These are phyloP conservation scores for Drosophila pseudotalamancana DNA, from an alignment of 2,888 invertebrate species.

Conservation along the genomic window DNA sequence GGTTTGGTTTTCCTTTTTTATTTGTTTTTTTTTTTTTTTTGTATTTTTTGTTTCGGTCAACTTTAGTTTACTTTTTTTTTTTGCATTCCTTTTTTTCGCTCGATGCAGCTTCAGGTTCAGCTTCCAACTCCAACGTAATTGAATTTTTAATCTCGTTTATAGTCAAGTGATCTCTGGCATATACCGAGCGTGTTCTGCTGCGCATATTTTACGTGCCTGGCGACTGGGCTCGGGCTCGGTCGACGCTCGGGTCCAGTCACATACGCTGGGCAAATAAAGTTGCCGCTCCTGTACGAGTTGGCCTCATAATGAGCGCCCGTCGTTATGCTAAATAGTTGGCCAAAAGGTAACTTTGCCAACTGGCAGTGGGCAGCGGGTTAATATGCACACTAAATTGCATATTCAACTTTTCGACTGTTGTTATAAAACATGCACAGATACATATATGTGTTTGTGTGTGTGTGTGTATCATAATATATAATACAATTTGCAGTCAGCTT, in stretches of 20 bases:
- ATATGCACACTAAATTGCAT: conserved; percentile 67
- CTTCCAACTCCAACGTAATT: conserved; percentile 82
- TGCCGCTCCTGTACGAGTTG: conserved; percentile 11
- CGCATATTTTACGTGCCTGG: conserved; percentile 79
- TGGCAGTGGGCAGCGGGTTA: conserved; percentile 41
- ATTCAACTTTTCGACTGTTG: conserved; percentile 59
- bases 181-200: conserved; percentile 72
- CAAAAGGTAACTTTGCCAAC: conserved; percentile 50
- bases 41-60: conserved; percentile 29
- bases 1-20: conserved; percentile 47
- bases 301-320: conserved; percentile 61
- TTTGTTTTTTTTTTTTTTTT: conserved; percentile 17
- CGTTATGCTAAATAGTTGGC: conserved; percentile 73
- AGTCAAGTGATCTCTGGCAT: conserved; percentile 84
- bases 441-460: conserved; percentile 21
- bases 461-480: too few relatives aligned
- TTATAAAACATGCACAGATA: conserved; percentile 58
- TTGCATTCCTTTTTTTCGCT: conserved; percentile 31
- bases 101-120: conserved; percentile 71
- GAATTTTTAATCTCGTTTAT: conserved; percentile 84
- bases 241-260: conserved; percentile 50
- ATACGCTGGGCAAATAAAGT: conserved; percentile 71
- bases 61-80: conserved; percentile 18
- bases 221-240: conserved; percentile 30
- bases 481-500: conserved; percentile 44